Evolutionary conservation across 2,888 invertebrate genomes (phyloP).

Genomic region (Pristionchus mayeri): DNA sequence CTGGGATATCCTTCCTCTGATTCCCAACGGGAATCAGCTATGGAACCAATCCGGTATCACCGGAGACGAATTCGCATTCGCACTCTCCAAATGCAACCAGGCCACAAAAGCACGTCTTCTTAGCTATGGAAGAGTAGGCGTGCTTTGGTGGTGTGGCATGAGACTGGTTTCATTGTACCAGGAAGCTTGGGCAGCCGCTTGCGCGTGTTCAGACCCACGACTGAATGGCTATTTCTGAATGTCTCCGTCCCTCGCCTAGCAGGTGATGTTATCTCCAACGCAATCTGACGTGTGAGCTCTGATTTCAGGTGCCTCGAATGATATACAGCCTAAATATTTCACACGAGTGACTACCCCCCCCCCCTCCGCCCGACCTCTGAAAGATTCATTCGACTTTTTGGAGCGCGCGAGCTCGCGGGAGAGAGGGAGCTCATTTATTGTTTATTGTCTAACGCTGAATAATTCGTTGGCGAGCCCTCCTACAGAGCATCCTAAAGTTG

Average conservation of each 20-base stretch:
- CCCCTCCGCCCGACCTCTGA: background rate
- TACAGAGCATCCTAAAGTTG: background rate
- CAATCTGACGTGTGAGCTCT: background rate
- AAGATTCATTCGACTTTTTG: conserved; percentile 31
- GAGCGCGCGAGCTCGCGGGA: background rate
- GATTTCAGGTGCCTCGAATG: background rate
- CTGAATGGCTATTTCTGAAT: background rate
- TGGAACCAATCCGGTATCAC: no score
- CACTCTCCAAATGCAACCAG: no score
- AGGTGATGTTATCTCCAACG: background rate
- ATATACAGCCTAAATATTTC: conserved; percentile 4
- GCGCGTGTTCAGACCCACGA: background rate
- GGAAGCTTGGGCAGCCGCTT: background rate
- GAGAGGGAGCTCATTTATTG: conserved; percentile 44
- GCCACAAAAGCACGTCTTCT: no score
- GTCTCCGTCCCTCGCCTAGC: background rate
- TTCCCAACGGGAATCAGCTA: no score
- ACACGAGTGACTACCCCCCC: background rate
- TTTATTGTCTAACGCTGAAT: conserved; percentile 48
- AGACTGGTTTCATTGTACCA: no score
- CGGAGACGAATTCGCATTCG: no score
- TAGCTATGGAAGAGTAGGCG: no score
- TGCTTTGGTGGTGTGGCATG: no score
- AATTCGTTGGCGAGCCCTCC: conserved; percentile 37
- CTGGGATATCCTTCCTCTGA: no score